Evolutionary conservation across 2,797 vertebrate species (phyloP).

Genomic region (Manis javanica): DNA sequence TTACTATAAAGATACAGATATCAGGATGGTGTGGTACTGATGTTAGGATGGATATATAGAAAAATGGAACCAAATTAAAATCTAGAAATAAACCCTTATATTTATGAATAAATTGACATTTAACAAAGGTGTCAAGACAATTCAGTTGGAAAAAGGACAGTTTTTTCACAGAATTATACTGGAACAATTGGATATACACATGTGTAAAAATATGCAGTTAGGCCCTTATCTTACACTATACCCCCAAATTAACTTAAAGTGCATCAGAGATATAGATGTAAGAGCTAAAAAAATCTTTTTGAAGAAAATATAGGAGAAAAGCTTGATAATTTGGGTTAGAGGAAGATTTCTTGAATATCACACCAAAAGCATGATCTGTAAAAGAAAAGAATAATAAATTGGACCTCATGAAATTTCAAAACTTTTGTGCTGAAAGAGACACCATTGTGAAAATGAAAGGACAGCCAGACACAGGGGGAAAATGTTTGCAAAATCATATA

Average conservation of each 20-base stretch:
- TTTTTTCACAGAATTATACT: neutral
- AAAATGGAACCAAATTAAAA: neutral
- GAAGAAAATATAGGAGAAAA: neutral
- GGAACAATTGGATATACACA: neutral
- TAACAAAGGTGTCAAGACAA: neutral
- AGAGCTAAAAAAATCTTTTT: neutral
- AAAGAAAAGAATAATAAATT: constrained; percentile 10
- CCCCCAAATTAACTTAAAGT: neutral
- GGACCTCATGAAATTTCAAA: constrained; percentile 31
- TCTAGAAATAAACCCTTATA: neutral
- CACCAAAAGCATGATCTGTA: neutral
- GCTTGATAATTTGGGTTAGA: neutral
- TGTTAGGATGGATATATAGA: neutral
- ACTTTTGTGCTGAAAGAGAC: neutral
- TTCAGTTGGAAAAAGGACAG: neutral
- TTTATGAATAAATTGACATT: neutral
- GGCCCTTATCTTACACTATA: neutral
- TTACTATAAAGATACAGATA: neutral
- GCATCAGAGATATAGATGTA: neutral
- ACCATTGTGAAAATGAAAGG: constrained; percentile 29
- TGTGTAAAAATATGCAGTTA: neutral
- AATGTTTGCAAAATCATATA: constrained; percentile 6
- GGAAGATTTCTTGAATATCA: neutral
- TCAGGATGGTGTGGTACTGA: neutral
- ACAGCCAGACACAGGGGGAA: neutral